Base-by-base conservation (phyloP, 2,888 invertebrate genomes). In the Argynnis bischoffii region DNA sequence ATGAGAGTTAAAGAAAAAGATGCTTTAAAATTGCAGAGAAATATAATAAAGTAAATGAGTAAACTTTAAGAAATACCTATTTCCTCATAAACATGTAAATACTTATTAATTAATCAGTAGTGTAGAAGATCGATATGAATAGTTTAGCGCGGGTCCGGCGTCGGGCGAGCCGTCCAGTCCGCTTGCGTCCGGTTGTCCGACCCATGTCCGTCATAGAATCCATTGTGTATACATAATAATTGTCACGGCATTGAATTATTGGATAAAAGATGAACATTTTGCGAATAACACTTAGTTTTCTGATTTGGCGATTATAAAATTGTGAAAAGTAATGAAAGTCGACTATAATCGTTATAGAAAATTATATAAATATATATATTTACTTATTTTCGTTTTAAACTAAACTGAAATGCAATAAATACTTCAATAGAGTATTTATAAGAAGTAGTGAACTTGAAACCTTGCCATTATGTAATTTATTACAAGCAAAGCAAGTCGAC, bases 161-260 rank as follows among this genome's bases (percentile, higher is more conserved):
- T 80, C 81, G 80, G 84, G 21, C 86, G 85, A 81, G 83, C 86
- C 84, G 87, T 83, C 84, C 83, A 75, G 81, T 84, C 86, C 81
- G 88, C 77, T 55, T 26, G 56, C 53, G 64, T 70, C 81, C 85
- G 85, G 86, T 85, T 80, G 66, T 69, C 79, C 76, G 85, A 78
- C 82, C 77, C 79, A 78, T 74, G 80, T 79, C 82, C 80, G 86
- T 78, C 89, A 89, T 83, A 82, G 84, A 83, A 80, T 56, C 70
- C 61, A 69, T 70, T 68, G 67, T 72, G 61, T 64, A 46, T 60
- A 46, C 55, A 66, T 70, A 66, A 69, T 69, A 68, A 66, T 69
- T 72, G 68, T 72, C 70, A 56, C 41, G 56, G 64, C 66, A 70
- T 70, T 73, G 55, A 71, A 67, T 65, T 71, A 67, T 71, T 66